Evolutionary conservation across 1,140 invertebrate species (phyloP).

Genomic region (Pygmarrhopalites habei): DNA sequence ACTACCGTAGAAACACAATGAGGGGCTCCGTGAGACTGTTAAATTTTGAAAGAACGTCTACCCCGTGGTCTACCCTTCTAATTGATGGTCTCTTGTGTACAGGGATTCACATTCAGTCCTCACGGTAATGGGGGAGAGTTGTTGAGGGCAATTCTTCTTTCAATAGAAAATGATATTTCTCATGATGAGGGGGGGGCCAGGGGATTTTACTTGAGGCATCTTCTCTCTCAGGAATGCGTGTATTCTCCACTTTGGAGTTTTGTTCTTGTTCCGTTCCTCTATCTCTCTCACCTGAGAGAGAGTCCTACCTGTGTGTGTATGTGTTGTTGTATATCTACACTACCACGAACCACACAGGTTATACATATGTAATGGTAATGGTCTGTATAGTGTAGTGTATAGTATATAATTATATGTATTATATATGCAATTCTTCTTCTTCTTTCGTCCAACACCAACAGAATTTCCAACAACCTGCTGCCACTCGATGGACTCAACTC

Average conservation of each 20-base stretch:
- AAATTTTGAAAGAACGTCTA: too few relatives aligned
- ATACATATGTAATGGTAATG: too few relatives aligned
- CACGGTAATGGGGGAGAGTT: conserved; percentile 24
- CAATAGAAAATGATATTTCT: conserved; percentile 18
- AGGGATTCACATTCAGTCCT: too few relatives aligned
- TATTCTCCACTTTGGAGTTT: background rate
- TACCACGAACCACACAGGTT: too few relatives aligned
- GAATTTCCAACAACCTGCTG: conserved; percentile 4
- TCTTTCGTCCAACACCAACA: too few relatives aligned
- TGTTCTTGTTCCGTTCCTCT: conserved; percentile 9
- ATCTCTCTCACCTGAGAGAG: conserved; percentile 1
- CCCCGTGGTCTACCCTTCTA: too few relatives aligned
- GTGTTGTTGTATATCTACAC: too few relatives aligned
- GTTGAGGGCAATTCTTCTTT: conserved; percentile 29
- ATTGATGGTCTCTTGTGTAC: too few relatives aligned
- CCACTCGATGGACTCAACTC: conserved; percentile 3
- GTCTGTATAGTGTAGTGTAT: background rate
- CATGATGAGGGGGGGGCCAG: conserved; percentile 8
- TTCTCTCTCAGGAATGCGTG: background rate
- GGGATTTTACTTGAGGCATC: conserved; percentile 23
- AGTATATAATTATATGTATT: background rate
- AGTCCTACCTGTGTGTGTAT: background rate
- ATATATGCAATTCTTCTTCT: background rate
- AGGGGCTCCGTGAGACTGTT: too few relatives aligned
- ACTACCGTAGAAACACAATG: too few relatives aligned